Base-by-base conservation (phyloP, 2,888 invertebrate species). In the Orthonevra nobilis region DNA sequence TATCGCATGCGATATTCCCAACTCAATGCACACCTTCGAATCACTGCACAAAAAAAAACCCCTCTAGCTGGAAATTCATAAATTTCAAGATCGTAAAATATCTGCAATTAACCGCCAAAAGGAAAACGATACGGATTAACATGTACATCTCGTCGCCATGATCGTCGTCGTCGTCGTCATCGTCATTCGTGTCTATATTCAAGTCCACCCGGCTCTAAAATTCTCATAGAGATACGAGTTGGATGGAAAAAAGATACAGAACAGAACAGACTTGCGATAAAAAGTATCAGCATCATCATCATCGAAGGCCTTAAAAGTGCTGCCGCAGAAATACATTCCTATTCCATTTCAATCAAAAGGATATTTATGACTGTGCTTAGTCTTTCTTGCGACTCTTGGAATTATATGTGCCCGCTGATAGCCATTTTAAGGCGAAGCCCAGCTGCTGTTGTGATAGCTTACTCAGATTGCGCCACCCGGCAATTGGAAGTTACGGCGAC, bases 111-210 rank as follows among this genome's bases (percentile, higher is more conserved):
- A 66, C 64, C 56, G 77, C 72, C 64, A 70, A 72, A 72, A 77
- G 72, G 52, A 77, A 77, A 77, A 72, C 72, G 77, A 72, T 77
- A 66, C 64, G 64, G 70, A 77, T 77, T 66, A 77, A 72, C 64
- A 70, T 64, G 70, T 77, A 52, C 44, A 50, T 64, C 44, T 50
- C 14, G 30, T 42, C 17, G 26, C 15, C 14, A 42, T 63, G 42
- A 36, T 30, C 5, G 23, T 44, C 30, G 38, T 30, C 9, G 48
- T 34, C 26, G 17, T 19, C 12, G 32, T 9, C 46, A 17, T 38
- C 12, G 38, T 56, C 1, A 7, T 54, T 9, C n/a, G 48, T 23
- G 56, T 54, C 48, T 20, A 52, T 46, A 28, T 30, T 19, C 32
- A 34, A 46, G 48, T 30, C 12, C n/a, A 5, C 28, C 23, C 34